A percentile compares a stretch with the other conserved stretches of the same genome.
phyloP scores from a whole-genome alignment of 2,797 vertebrate genomes.

The Ceryle rudis region DNA sequence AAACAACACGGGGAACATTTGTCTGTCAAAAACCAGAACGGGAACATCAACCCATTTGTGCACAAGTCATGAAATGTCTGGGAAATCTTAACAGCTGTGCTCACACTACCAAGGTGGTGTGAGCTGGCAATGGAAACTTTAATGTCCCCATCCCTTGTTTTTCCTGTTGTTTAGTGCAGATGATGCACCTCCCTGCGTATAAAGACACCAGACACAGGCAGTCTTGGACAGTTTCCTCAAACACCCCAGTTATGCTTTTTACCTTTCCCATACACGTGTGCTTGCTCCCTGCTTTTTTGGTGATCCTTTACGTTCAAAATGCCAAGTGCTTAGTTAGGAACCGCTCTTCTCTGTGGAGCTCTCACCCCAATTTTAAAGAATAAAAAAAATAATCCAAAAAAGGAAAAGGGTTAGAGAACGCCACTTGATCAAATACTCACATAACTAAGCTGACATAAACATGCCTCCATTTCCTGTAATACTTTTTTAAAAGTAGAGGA shows the following conservation, averaged over 20 bases:
- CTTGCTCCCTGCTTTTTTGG: constrained; percentile 7
- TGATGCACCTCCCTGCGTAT: background rate
- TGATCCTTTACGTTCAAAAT: constrained; percentile 50
- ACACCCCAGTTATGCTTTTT: background rate
- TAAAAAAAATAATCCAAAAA: background rate
- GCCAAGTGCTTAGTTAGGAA: constrained; percentile 48
- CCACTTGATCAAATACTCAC: constrained; percentile 65
- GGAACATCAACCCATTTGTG: constrained; percentile 6
- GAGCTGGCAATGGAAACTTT: constrained; percentile 16
- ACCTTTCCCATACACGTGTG: background rate
- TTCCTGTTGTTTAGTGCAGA: background rate
- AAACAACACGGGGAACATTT: constrained; percentile 27
- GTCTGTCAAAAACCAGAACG: background rate
- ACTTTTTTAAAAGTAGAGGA: constrained; percentile 80
- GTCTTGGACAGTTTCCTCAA: background rate
- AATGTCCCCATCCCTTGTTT: background rate
- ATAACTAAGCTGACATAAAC: constrained; percentile 77
- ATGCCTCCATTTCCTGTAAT: constrained; percentile 69
- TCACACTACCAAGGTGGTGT: constrained; percentile 21
- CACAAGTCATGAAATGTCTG: background rate
- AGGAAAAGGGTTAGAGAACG: background rate
- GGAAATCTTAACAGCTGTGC: constrained; percentile 45
- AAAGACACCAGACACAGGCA: background rate
- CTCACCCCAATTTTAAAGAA: background rate
- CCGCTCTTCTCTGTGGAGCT: constrained; percentile 25